Percentiles rank a stretch among this genome's conserved stretches.
Evolutionary conservation across 2,797 vertebrate species (phyloP).

Genomic region (Ctenosaura bakeri): DNA sequence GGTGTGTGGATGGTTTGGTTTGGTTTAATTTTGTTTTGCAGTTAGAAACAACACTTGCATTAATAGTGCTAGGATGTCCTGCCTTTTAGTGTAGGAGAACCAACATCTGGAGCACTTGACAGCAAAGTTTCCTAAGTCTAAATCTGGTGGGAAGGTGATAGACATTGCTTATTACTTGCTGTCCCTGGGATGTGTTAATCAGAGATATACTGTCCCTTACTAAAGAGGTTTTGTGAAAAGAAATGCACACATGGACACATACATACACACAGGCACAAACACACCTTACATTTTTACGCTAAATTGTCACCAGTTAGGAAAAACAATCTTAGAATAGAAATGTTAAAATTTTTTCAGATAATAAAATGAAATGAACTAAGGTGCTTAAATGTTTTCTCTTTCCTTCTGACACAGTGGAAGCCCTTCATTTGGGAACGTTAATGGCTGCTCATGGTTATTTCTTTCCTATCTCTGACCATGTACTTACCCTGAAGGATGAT

Average conservation of each 20-base stretch:
- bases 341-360: background rate
- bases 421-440: constrained; percentile 94
- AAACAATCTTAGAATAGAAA: background rate
- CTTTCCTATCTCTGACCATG: constrained; percentile 98
- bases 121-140: background rate
- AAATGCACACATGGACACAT: background rate
- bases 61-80: background rate
- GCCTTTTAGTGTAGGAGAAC: background rate
- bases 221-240: background rate
- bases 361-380: background rate
- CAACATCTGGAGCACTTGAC: background rate
- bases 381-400: constrained; percentile 39
- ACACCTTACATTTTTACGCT: background rate
- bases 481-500: constrained; percentile 95
- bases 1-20: background rate
- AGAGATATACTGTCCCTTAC: background rate
- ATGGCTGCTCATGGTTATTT: constrained; percentile 98
- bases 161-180: background rate
- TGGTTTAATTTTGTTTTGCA: background rate
- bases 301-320: background rate
- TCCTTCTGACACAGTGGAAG: constrained; percentile 86
- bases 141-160: background rate
- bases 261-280: too few relatives aligned
- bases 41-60: background rate
- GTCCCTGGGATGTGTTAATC: background rate